Base-by-base conservation (phyloP, 2,797 vertebrate species). In the Bovichtus diacanthus region DNA sequence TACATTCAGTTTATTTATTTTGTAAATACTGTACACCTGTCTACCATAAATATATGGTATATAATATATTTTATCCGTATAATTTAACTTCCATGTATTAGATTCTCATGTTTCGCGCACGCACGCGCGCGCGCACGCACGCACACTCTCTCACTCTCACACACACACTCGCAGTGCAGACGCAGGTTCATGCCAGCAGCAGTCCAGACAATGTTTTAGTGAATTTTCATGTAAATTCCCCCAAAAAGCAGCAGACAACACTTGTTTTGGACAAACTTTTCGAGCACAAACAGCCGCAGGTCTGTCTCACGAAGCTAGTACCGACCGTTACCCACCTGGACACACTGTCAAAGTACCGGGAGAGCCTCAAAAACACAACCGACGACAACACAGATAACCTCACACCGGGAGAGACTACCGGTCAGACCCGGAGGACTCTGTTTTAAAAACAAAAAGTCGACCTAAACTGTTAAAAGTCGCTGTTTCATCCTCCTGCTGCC, bases 251-350 rank as follows among this genome's bases (percentile, higher is more conserved):
- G 21, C 46, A 73, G 51, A 38, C 59, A 39, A 23, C n/a, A 15
- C 9, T 9, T 21, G 50, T 23, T 29, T 23, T 10, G n/a, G n/a
- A 64, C 41, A 43, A 34, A 60, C 59, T 51, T 56, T 47, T 43
- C 23, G 39, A 46, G 72, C 82, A 70, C 49, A 16, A 23, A 15
- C 63, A 74, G 74, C 61, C 34, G 51, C 58, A 19, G 21, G 71
- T 74, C 23, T 25, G n/a, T 4, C 5, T 9, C n/a, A 12, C 9
- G 15, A 49, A 70, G 73, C 75, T 27, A 36, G 19, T 11, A 36
- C 6, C 6, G n/a, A n/a, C n/a, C 3, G 36, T 51, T 18, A 90
- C 90, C 84, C 77, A 90, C 91, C 88, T 84, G 74, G 16, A 38
- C 31, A 50, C 60, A 29, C 29, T 11, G 71, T 63, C 74, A 78